Conservation (phyloP, 2,797 vertebrate species). For the Dicrostonyx torquatus region DNA sequence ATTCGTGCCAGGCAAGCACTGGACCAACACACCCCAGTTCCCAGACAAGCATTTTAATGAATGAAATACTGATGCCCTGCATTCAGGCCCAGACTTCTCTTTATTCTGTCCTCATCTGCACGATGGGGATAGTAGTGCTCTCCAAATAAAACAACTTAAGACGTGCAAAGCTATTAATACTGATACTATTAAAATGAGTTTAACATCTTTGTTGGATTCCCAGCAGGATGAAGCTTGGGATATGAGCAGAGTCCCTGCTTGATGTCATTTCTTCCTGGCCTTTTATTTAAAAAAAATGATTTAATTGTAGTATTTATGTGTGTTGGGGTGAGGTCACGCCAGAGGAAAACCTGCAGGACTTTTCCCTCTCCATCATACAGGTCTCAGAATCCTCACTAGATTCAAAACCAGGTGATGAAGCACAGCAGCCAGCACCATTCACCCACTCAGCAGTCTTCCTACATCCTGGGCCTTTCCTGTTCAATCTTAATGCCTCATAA, state of each 20-base stretch:
- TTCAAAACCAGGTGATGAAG: neutral
- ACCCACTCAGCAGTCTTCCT: neutral
- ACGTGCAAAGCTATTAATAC: neutral
- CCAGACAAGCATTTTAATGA: neutral
- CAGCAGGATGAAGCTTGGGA: neutral
- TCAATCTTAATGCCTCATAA: neutral
- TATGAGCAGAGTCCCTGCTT: neutral
- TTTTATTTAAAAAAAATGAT: neutral
- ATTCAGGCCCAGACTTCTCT: neutral
- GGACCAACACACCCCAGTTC: neutral
- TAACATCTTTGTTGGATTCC: neutral
- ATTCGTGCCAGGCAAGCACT: neutral
- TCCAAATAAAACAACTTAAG: neutral
- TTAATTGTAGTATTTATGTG: neutral
- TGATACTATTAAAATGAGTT: conserved; percentile 17
- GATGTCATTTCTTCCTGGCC: neutral
- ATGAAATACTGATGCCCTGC: neutral
- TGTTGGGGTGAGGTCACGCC: neutral
- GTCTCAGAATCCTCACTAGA: neutral
- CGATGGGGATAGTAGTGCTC: neutral
- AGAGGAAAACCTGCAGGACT: neutral
- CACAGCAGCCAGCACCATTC: neutral
- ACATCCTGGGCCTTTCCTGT: neutral
- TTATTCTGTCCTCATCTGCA: conserved; percentile 30
- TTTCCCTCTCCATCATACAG: neutral